phyloP scores from a whole-genome alignment of 2,113 vertebrate genomes.

The Embiotoca jacksoni region DNA sequence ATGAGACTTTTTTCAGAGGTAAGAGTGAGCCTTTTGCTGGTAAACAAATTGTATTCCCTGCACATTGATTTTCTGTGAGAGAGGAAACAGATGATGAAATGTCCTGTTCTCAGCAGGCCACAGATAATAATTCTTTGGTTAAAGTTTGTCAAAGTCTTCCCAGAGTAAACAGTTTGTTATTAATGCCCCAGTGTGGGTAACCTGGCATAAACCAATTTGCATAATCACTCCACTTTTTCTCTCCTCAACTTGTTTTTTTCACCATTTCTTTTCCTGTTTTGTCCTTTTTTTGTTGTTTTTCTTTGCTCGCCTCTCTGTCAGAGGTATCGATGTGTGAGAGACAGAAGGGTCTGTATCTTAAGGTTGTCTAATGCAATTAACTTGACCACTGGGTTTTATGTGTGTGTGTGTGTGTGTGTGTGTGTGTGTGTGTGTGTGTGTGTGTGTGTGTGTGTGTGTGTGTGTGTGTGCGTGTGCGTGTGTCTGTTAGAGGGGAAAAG shows the following conservation, averaged over 20 bases:
- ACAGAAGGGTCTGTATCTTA: slow-evolving; percentile 74
- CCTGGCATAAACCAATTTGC: slow-evolving; percentile 44
- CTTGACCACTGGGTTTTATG: slow-evolving; percentile 68
- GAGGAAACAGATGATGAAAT: slow-evolving; percentile 14
- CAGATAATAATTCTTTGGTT: slow-evolving; percentile 16
- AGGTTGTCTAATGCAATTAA: slow-evolving; percentile 76
- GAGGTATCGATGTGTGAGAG: slow-evolving; percentile 76
- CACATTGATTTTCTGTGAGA: slow-evolving; percentile 38
- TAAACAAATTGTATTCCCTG: slow-evolving; percentile 29
- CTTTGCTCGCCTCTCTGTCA: slow-evolving; percentile 40
- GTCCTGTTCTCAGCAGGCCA: slow-evolving; percentile 13
- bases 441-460: neutral
- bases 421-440: neutral
- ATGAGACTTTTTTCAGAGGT: neutral
- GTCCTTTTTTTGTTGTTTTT: slow-evolving; percentile 58
- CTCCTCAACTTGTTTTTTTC: slow-evolving; percentile 25
- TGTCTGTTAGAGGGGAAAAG: neutral
- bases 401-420: slow-evolving; percentile 25
- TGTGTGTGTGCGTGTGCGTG: neutral
- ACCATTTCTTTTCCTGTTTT: slow-evolving; percentile 17
- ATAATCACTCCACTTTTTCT: slow-evolving; percentile 37
- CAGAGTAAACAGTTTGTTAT: slow-evolving; percentile 38
- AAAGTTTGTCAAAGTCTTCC: slow-evolving; percentile 36
- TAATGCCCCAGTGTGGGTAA: slow-evolving; percentile 31
- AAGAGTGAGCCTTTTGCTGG: neutral